phyloP scores from a whole-genome alignment of 2,888 invertebrate genomes.

The Strigamia transsilvanica region DNA sequence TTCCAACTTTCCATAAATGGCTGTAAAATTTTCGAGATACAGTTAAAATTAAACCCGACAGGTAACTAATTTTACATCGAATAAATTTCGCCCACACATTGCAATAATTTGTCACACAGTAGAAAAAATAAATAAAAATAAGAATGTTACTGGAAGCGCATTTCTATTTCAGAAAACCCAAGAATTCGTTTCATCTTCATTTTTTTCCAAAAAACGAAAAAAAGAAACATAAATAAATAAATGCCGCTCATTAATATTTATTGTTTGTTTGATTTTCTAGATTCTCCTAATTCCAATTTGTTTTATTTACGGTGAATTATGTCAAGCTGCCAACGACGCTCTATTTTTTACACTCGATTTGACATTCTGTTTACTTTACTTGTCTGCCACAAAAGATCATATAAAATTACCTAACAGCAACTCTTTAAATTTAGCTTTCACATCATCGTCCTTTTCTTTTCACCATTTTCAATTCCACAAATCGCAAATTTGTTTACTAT shows the following conservation, averaged over 20 bases:
- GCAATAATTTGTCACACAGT: neutral
- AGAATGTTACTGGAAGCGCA: neutral
- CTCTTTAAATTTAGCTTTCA: neutral
- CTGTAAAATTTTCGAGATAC: neutral
- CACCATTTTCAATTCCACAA: neutral
- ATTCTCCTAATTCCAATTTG: neutral
- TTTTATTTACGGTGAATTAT: neutral
- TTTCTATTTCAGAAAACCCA: neutral
- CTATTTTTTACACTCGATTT: neutral
- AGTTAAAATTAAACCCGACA: constrained; percentile 2
- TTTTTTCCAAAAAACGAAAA: neutral
- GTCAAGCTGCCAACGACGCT: neutral
- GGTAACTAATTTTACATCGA: constrained; percentile 2
- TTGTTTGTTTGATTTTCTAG: neutral
- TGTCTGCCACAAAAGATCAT: neutral
- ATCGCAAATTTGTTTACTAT: neutral
- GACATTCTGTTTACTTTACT: neutral
- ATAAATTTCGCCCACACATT: neutral
- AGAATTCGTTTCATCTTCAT: neutral
- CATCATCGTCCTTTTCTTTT: neutral
- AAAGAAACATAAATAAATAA: too few species aligned
- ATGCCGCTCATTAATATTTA: too few species aligned
- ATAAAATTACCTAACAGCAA: neutral
- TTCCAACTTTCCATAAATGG: constrained; percentile 8
- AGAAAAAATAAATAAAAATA: neutral